These are phyloP conservation scores for Podiceps cristatus DNA, from an alignment of 2,113 vertebrate species.

Conservation along the genomic window DNA sequence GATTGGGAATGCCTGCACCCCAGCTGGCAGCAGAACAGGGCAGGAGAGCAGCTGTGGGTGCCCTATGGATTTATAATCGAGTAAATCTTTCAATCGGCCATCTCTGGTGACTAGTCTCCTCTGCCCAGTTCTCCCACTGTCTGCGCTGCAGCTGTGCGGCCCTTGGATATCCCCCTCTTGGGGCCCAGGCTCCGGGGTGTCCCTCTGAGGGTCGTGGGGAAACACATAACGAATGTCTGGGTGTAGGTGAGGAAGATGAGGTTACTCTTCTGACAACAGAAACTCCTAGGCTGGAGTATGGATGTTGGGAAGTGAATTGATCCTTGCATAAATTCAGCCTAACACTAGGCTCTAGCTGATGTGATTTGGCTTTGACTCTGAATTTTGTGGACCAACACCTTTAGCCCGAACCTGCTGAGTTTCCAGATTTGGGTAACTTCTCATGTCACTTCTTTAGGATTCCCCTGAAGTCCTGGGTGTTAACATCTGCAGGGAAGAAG, in stretches of 20 bases:
- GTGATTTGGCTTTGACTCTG: not conserved
- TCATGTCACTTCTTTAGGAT: not conserved
- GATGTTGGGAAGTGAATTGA: not conserved
- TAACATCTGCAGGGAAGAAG: not conserved
- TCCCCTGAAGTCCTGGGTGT: not conserved
- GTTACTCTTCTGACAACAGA: too few relatives aligned
- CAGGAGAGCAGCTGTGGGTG: not conserved
- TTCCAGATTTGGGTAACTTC: not conserved
- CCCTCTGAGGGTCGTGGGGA: not conserved
- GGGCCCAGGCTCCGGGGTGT: not conserved
- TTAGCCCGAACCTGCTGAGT: not conserved
- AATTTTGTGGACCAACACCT: not conserved
- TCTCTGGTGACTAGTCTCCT: accelerated
- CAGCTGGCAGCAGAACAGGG: not conserved
- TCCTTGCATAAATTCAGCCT: not conserved
- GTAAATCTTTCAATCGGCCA: accelerated
- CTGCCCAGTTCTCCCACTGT: not conserved
- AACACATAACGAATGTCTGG: accelerated
- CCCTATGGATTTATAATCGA: accelerated
- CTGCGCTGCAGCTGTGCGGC: not conserved
- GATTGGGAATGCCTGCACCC: not conserved
- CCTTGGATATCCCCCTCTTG: too few relatives aligned
- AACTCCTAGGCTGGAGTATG: not conserved
- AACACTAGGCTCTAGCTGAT: accelerated
- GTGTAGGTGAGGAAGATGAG: not conserved